A percentile compares a stretch with the other conserved stretches of the same genome.
These are phyloP conservation scores for Empis livida DNA, from an alignment of 2,888 invertebrate species.

Conservation along the genomic window DNA sequence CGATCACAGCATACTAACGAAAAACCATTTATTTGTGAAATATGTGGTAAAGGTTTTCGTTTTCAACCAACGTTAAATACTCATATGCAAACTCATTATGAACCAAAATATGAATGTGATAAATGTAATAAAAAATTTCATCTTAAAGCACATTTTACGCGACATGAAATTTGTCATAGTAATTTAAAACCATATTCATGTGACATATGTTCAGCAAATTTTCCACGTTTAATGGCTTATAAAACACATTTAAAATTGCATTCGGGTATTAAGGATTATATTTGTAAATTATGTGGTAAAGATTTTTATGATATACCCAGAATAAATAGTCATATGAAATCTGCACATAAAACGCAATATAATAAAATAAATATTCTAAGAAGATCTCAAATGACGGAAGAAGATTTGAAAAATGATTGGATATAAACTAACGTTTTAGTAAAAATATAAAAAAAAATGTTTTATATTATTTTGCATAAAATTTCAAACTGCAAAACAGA, in stretches of 20 bases:
- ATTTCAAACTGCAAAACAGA: too few relatives aligned
- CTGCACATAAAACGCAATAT: too few relatives aligned
- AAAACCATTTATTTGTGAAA: too few relatives aligned
- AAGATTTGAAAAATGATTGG: too few relatives aligned
- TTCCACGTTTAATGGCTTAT: conserved; percentile 5
- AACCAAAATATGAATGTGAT: conserved; percentile 4
- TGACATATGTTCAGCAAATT: conserved; percentile 5
- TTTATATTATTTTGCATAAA: too few relatives aligned
- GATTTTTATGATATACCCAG: conserved; percentile 12
- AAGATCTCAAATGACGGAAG: too few relatives aligned
- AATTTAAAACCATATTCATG: conserved; percentile 6
- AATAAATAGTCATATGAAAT: conserved; percentile 9
- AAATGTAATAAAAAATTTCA: conserved; percentile 7
- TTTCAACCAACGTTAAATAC: too few relatives aligned
- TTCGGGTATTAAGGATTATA: conserved; percentile 13
- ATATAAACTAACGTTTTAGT: too few relatives aligned
- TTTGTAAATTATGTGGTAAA: conserved; percentile 12
- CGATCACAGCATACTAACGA: too few relatives aligned
- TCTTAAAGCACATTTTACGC: background rate
- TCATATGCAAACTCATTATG: background rate
- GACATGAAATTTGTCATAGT: conserved; percentile 6
- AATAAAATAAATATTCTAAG: too few relatives aligned
- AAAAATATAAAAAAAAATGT: too few relatives aligned
- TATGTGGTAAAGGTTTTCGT: too few relatives aligned
- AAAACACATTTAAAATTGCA: conserved; percentile 6